Evolutionary conservation across 2,113 vertebrate species (phyloP).

Genomic region (Corythaixoides concolor): DNA sequence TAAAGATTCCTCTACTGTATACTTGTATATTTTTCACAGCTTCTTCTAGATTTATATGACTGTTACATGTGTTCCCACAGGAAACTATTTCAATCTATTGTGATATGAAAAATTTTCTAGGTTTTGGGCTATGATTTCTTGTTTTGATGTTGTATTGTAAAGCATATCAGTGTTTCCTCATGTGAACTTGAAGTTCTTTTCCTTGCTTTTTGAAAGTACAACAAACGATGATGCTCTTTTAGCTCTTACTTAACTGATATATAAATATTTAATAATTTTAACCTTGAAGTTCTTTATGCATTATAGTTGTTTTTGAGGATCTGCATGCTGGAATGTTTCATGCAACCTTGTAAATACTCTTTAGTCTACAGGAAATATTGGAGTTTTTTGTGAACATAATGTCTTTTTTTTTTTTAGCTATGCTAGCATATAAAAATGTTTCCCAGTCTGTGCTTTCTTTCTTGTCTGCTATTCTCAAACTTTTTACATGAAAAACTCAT

Average conservation of each 20-base stretch:
- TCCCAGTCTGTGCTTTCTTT: background rate
- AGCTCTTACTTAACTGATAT: background rate
- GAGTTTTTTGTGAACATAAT: background rate
- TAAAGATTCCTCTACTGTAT: background rate
- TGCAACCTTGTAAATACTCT: background rate
- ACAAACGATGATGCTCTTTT: background rate
- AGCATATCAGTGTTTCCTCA: background rate
- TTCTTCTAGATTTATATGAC: background rate
- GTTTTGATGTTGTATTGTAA: background rate
- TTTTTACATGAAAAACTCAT: background rate
- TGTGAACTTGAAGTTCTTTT: background rate
- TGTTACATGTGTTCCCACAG: background rate
- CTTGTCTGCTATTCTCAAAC: background rate
- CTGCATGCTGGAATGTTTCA: background rate
- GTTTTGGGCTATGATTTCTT: background rate
- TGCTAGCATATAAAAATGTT: background rate
- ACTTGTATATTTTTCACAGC: background rate
- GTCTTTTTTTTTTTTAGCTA: background rate
- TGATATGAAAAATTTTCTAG: background rate
- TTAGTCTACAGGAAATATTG: background rate
- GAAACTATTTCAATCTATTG: background rate
- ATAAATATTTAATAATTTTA: background rate
- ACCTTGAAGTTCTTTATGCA: background rate
- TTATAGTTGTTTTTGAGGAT: background rate
- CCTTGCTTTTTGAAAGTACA: background rate